These are phyloP conservation scores for Dicentrarchus labrax DNA, from an alignment of 2,113 vertebrate genomes.

Conservation along the genomic window DNA sequence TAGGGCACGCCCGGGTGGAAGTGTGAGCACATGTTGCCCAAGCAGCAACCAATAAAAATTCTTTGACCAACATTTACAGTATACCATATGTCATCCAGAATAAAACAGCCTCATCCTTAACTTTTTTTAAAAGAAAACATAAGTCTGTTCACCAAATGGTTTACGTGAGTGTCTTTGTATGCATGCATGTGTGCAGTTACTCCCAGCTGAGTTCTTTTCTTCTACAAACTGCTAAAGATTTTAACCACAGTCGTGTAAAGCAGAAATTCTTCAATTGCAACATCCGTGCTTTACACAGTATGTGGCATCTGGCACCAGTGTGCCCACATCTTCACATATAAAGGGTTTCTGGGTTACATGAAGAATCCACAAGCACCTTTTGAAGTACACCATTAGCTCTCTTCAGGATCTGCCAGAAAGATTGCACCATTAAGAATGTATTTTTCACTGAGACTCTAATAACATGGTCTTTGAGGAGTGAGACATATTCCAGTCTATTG, in stretches of 20 bases:
- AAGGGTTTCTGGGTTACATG: conserved; percentile 21
- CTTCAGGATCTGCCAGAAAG: conserved; percentile 45
- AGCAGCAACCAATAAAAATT: conserved; percentile 14
- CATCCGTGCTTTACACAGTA: conserved; percentile 3
- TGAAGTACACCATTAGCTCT: conserved; percentile 35
- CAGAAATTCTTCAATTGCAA: conserved; percentile 37
- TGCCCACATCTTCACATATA: conserved; percentile 49
- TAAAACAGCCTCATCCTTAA: conserved; percentile 17
- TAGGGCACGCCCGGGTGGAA: background rate
- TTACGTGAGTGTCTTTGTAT: background rate
- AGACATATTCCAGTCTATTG: conserved; percentile 24
- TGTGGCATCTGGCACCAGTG: conserved; percentile 58
- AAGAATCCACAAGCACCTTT: conserved; percentile 50
- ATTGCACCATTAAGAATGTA: conserved; percentile 22
- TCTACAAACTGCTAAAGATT: conserved; percentile 12
- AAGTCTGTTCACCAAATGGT: conserved; percentile 48
- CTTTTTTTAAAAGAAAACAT: conserved; percentile 16
- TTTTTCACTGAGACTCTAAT: conserved; percentile 25
- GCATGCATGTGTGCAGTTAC: conserved; percentile 27
- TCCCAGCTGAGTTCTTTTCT: conserved; percentile 31
- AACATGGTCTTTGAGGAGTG: conserved; percentile 38
- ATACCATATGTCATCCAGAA: conserved; percentile 5
- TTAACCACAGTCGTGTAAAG: conserved; percentile 40
- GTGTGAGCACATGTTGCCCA: conserved; percentile 6
- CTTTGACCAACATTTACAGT: conserved; percentile 8